Evolutionary conservation across 1,140 invertebrate species (phyloP), one percentile per base, ranked within the genome.

Genomic region (Mesaphorura yosii): DNA sequence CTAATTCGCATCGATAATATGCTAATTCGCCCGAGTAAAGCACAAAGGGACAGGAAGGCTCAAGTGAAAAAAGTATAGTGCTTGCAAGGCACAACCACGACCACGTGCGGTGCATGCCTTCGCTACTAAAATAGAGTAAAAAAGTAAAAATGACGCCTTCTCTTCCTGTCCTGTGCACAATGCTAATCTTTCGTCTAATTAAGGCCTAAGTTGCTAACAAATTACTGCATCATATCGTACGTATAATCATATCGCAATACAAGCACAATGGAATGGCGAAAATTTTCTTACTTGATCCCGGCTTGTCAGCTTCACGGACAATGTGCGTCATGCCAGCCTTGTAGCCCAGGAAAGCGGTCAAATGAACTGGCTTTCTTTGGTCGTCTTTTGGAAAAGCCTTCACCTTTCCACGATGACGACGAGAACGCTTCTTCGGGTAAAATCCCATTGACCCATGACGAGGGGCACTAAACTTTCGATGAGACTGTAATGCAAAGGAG

Each of bases 341-440:
- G 72, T 97, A 99, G 41, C 86, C 91, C 60, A 99, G 78, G 71
- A 98, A 99, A 51, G 93, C 88, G 5, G 96, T 99, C 31, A 98
- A 75, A 76, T 99, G 96, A 4, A 98, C 88, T 28, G 96, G 95
- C 70, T 98, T 98, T 59, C 71, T 81, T 20, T 83, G 76, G 69
- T 98, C 92, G 83, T 99, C 96, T 68, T 93, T 97, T n/a, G 96
- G 96, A 76, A 98, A 99, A 57, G 95, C 87, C 88, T 98, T 98
- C 47, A 94, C 88, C 73, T 96, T 97, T 66, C 96, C 96, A 76
- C 93, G 86, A 79, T 95, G 89, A 69, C 91, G 83, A 57, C 78
- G 80, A 53, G 88, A 85, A 63, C 96, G 80, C 74, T 98, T 99
- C 74, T 98, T 98, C 64, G 96, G 95, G 71, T 95, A 87, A 79